Base-by-base conservation (phyloP, 1,140 invertebrate genomes). In the Lethrus apterus region DNA sequence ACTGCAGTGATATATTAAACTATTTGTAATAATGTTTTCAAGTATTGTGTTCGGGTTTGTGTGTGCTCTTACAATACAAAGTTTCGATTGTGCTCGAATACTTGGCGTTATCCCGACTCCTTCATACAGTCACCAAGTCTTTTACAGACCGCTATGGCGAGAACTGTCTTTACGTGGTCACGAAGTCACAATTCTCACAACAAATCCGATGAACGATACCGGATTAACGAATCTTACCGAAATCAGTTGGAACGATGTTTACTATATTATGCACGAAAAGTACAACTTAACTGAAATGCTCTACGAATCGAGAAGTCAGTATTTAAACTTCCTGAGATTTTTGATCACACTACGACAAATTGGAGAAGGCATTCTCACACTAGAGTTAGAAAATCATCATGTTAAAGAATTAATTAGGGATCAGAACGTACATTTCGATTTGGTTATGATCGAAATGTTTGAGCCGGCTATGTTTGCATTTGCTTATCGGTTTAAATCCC, bases 121-220 rank as follows among this genome's bases (percentile, higher is more conserved):
- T 10, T 11, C 4, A 10, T 33, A 33, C 31, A 33, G 11, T 33
- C 4, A 33, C 14, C 31, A 33, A 33, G 11, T 5, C 5, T 8
- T 11, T n/a, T 33, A 10, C 14, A 10, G 14, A 4, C 31, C 31
- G 14, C 11, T 33, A 33, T 33, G 31, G 31, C 4, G 11, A 11
- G 31, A 33, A 14, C 31, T 33, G 4, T 33, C 31, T 5, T n/a
- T 33, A 18, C 7, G 35, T 4, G 35, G 35, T 18, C 35, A 38
- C 35, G 9, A 38, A 14, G 35, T 38, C 4, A 17, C 15, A 3
- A 18, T 38, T 7, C 4, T 17, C 8, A 38, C 35, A 8, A 14
- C 35, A 13, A 17, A 38, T 19, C 35, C 35, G 4, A 3, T 38
- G 4, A 14, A 38, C 4, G 18, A 38, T 17, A 17, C 7, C 3